Base-by-base conservation (phyloP, 1,140 invertebrate genomes). In the Heliconius hermathena region DNA sequence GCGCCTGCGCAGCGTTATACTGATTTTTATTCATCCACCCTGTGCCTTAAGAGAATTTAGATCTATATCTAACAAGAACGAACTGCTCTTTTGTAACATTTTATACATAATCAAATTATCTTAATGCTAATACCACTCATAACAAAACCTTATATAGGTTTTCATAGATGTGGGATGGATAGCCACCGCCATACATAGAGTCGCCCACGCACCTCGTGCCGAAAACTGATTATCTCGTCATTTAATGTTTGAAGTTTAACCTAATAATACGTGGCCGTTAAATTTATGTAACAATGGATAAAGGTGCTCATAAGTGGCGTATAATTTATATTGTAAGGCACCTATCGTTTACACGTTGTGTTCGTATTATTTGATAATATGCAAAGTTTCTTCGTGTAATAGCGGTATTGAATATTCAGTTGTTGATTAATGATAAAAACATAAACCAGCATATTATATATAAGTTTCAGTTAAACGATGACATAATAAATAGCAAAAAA, bases 21-120 rank as follows among this genome's bases (percentile, higher is more conserved):
- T 71, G 72, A 76, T 80, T 78, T 46, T 49, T 74, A 73, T 73
- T 26, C 75, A 66, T 71, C 57, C 66, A 79, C 52, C 71, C 57
- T 38, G n/a, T 49, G 33, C 71, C 38, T 77, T 73, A 74, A 78
- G 60, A 71, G 74, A 71, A 77, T 33, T 72, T 33, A 78, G 76
- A 84, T 84, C 78, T 80, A 33, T 75, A 82, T 80, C 81, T 29
- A 60, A 77, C 16, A 29, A 76, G 79, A 76, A 79, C 52, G 74
- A 22, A 20, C n/a, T n/a, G 33, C n/a, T 78, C 73, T 75, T 78
- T 81, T 76, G 74, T 78, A 52, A 71, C 57, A 71, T 79, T 82
- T 77, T 74, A 77, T 79, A 79, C 74, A 74, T 77, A 81, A 77
- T 75, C 57, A 81, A 77, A 82, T 82, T 73, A 79, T 54, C 77